Evolutionary conservation across 2,888 invertebrate genomes (phyloP).

Genomic region (Cataglyphis cursor): DNA sequence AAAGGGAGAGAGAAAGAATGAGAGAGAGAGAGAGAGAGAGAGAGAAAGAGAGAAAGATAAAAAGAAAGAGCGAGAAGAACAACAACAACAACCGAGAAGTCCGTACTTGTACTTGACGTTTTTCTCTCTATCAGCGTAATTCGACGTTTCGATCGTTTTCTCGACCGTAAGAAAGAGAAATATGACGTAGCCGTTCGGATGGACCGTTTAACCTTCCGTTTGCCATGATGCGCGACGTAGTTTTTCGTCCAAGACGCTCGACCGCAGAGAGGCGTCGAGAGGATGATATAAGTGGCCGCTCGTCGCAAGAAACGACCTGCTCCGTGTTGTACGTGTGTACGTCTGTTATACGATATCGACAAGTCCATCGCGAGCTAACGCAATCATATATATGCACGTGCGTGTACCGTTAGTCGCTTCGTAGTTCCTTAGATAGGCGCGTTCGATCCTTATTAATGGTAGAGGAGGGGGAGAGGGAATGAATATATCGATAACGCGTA

Average conservation of each 20-base stretch:
- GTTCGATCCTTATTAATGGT: not conserved
- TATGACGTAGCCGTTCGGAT: slow-evolving; percentile 45
- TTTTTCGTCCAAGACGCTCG: slow-evolving; percentile 62
- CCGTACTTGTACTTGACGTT: slow-evolving; percentile 42
- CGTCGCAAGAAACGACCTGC: slow-evolving; percentile 63
- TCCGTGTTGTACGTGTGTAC: slow-evolving; percentile 13
- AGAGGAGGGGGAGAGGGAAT: not conserved
- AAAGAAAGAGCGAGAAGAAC: not conserved
- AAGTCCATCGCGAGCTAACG: slow-evolving; percentile 61
- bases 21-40: not conserved
- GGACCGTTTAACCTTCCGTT: slow-evolving; percentile 53
- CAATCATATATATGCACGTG: slow-evolving; percentile 75
- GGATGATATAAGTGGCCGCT: slow-evolving; percentile 57
- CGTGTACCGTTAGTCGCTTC: slow-evolving; percentile 75
- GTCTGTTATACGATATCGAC: slow-evolving; percentile 37
- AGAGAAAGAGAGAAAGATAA: not conserved
- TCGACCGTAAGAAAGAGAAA: slow-evolving; percentile 42
- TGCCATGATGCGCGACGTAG: slow-evolving; percentile 54
- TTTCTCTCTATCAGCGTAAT: slow-evolving; percentile 56
- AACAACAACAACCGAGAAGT: not conserved
- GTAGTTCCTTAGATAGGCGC: slow-evolving; percentile 25
- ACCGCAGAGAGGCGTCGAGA: slow-evolving; percentile 59
- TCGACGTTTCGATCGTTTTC: slow-evolving; percentile 54
- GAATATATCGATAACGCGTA: slow-evolving; percentile 40
- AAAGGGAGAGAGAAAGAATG: not conserved